Evolutionary conservation across 2,797 vertebrate genomes (phyloP), one percentile per base, ranked within the genome.

Genomic region (Cephalopachus bancanus): DNA sequence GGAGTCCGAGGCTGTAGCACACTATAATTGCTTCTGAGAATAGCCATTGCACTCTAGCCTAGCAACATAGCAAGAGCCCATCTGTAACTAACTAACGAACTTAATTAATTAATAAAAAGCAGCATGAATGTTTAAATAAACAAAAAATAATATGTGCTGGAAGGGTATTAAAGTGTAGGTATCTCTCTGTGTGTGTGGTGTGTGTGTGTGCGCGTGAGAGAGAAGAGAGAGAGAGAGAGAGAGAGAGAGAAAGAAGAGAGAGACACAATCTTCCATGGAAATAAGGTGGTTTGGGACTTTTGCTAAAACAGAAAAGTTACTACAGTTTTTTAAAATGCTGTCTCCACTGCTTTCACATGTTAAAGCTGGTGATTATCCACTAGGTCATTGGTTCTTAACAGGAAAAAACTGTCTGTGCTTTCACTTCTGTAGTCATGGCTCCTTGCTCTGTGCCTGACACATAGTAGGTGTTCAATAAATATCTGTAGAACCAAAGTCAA

Each of bases 221-320:
- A 44, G 44, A 44, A 65, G 64, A 65, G 26, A 65, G 64, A 65
- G 26, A 65, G 64, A 65, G 64, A 64, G 7, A 28, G 64, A 65
- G 10, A 12, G 26, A 30, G 24, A 81, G 44, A 44, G 44, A 7
- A 7, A 44, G 44, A 44, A 5, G 6, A 44, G 44, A 44, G 44
- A 44, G 44, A 44, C 3, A 44, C 44, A 7, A 5, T 3, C 37
- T 75, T 89, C 30, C 5, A 44, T 22, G 22, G 83, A 72, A 95
- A 92, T 22, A 60, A 81, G 1, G 2, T 55, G 22, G 16, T 91
- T 75, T 89, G 44, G 44, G 71, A 30, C 26, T 93, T 93, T 81
- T 65, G 51, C 60, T 60, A 91, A 92, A 85, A 8, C 24, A 78
- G 60, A 19, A 84, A 84, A 96, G 64, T 67, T 28, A 72, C 33